A percentile compares a stretch with the other conserved stretches of the same genome.
Evolutionary conservation across 1,140 invertebrate species (phyloP).

Genomic region (Coenobita brevimanus): DNA sequence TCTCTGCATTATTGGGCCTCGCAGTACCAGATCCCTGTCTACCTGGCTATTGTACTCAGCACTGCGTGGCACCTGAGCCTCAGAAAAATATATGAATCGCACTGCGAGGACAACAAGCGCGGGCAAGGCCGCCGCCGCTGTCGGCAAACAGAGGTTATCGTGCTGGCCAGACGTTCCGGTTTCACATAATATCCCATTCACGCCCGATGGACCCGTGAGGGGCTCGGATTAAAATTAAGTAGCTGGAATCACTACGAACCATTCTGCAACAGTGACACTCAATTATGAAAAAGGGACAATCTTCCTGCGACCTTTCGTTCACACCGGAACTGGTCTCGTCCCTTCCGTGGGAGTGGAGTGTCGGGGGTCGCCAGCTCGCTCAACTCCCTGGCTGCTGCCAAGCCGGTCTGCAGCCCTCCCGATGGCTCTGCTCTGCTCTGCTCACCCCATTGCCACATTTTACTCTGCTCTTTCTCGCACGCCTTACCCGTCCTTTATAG

Average conservation of each 20-base stretch:
- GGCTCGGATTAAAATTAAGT: conserved; percentile 34
- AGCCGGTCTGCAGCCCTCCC: too few species aligned
- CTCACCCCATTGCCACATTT: too few species aligned
- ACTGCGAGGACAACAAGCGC: neutral
- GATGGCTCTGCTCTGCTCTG: too few species aligned
- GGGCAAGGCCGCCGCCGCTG: neutral
- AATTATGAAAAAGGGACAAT: conserved; percentile 24
- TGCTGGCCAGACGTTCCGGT: neutral
- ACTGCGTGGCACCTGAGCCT: neutral
- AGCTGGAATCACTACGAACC: conserved; percentile 23
- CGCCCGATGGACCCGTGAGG: conserved; percentile 6
- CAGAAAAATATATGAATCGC: neutral
- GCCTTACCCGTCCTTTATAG: too few species aligned
- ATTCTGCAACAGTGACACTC: conserved; percentile 40
- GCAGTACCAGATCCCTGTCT: too few species aligned
- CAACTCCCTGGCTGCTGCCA: too few species aligned
- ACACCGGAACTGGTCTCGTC: conserved; percentile 28
- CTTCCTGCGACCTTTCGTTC: conserved; percentile 43
- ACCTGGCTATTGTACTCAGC: too few species aligned
- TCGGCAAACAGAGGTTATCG: conserved; percentile 4
- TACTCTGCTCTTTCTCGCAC: too few species aligned
- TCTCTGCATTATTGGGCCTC: too few species aligned
- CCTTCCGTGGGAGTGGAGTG: conserved; percentile 18
- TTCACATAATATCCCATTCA: conserved; percentile 18
- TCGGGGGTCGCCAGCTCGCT: neutral